phyloP scores from a whole-genome alignment of 2,888 invertebrate genomes.

The Tenodera sinensis region DNA sequence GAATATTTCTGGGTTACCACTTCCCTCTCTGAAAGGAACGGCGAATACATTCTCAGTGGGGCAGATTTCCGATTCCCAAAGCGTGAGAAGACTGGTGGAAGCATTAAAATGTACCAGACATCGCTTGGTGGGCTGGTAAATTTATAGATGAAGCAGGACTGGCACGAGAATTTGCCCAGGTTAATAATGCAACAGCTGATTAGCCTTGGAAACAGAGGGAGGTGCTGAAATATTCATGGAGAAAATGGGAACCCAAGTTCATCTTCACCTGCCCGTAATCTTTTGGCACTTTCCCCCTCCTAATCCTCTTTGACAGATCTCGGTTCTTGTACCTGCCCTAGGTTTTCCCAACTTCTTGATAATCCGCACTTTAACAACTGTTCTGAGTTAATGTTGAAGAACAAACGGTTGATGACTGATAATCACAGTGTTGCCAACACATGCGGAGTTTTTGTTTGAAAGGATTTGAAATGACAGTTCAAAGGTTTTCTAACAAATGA shows the following conservation, averaged over 20 bases:
- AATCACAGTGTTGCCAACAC: too few relatives aligned
- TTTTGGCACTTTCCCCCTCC: background rate
- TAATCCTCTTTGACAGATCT: background rate
- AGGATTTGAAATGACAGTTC: too few relatives aligned
- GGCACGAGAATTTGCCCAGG: background rate
- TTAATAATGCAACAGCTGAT: background rate
- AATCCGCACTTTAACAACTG: too few relatives aligned
- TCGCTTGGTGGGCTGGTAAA: background rate
- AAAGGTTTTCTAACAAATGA: too few relatives aligned
- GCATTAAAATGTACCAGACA: background rate
- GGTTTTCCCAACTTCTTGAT: background rate
- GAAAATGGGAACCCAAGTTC: background rate
- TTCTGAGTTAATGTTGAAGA: too few relatives aligned
- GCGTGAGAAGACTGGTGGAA: background rate
- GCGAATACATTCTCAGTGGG: too few relatives aligned
- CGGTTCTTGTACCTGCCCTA: background rate
- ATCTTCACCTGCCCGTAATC: background rate
- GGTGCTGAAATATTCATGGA: background rate
- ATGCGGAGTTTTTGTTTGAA: too few relatives aligned
- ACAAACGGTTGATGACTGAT: too few relatives aligned
- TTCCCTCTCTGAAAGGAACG: too few relatives aligned
- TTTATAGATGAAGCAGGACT: background rate
- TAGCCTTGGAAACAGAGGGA: background rate
- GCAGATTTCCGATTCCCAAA: background rate
- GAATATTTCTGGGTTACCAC: too few relatives aligned